Base-by-base conservation (phyloP, 2,113 vertebrate genomes). In the Mixornis gularis region DNA sequence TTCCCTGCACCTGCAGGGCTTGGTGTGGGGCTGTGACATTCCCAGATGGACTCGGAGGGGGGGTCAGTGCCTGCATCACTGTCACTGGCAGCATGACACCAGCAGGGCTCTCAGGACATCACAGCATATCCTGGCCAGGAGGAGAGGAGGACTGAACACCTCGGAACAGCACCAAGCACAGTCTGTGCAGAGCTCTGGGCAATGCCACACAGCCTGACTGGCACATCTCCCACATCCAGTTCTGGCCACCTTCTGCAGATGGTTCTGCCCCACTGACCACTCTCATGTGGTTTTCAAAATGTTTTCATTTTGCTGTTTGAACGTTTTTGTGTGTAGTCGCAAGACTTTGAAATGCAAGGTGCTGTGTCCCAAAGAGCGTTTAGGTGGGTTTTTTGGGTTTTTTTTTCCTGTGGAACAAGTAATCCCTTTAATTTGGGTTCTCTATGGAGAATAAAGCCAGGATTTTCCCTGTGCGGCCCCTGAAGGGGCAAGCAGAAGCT, bases 111-210 rank as follows among this genome's bases (percentile, higher is more conserved):
- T 26, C 44, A 25, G 41, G 22, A 27, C 19, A 1, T 8, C 0
- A 3, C 7, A 8, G 12, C 30, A 4, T 4, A 0, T 25, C 86
- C 11, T 38, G 79, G 34, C 43, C 13, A 1, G 1, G 7, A 13
- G 32, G 34, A 36, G 7, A 53, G 36, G 29, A 6, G 60, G n/a
- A 36, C 44, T 19, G 4, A 43, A 4, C n/a, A 3, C 24, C 51
- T 44, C 1, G 0, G n/a, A 34, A 62, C 48, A 49, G 51, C 21
- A 3, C 43, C 2, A 16, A 29, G 46, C 17, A 1, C 4, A 2
- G 3, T 29, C 20, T 27, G 32, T 41, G 17, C 60, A 13, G 36
- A 51, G 66, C 53, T 43, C 34, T 30, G 44, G 26, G 29, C 12
- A 22, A 3, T 0, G 21, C 38, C 43, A 36, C 74, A 17, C 38